Evolutionary conservation across 2,113 vertebrate genomes (phyloP).

Genomic region (Etheostoma cragini): DNA sequence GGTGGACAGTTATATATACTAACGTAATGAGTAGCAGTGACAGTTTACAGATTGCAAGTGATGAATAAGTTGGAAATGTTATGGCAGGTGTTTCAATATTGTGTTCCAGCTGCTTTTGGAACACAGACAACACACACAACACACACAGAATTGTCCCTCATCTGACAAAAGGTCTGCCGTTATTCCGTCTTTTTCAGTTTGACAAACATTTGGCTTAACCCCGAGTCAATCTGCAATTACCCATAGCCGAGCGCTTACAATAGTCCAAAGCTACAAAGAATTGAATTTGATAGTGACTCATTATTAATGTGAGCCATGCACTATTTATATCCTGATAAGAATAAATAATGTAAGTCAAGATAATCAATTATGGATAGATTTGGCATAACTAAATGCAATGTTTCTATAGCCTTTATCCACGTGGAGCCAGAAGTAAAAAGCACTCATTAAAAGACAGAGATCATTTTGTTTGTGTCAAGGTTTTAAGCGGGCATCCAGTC

Average conservation of each 20-base stretch:
- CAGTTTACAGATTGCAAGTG: constrained; percentile 11
- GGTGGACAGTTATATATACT: neutral
- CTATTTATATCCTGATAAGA: constrained; percentile 72
- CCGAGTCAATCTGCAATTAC: constrained; percentile 77
- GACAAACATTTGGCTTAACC: constrained; percentile 72
- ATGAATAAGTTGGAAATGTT: constrained; percentile 33
- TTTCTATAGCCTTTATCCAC: constrained; percentile 65
- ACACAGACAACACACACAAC: constrained; percentile 19
- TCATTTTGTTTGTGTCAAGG: constrained; percentile 55
- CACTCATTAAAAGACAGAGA: constrained; percentile 62
- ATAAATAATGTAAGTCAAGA: constrained; percentile 70
- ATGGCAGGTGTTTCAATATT: constrained; percentile 23
- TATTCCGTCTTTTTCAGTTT: constrained; percentile 56
- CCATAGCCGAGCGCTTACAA: constrained; percentile 68
- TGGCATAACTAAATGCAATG: constrained; percentile 68
- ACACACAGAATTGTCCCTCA: constrained; percentile 33
- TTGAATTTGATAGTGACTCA: constrained; percentile 69
- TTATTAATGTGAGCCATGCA: constrained; percentile 70
- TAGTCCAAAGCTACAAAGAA: constrained; percentile 62
- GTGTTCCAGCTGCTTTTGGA: constrained; percentile 26
- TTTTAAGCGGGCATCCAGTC: constrained; percentile 58
- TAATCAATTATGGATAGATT: constrained; percentile 81
- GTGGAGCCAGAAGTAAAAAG: constrained; percentile 42
- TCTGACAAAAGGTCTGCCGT: constrained; percentile 40
- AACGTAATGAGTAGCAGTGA: neutral